Conservation (phyloP, 2,797 vertebrate species). For the Spinibarbus caldwelli region DNA sequence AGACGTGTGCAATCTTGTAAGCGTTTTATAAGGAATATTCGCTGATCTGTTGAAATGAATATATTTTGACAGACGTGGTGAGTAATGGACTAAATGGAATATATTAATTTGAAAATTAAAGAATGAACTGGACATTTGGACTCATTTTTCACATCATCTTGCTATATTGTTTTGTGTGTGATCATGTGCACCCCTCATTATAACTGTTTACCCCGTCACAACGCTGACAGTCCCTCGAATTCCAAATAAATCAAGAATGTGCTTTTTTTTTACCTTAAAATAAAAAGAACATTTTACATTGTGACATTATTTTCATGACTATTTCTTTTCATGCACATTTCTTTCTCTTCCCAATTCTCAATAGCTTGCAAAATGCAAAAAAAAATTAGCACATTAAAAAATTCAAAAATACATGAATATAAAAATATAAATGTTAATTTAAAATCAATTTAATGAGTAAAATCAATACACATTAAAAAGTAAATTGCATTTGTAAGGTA, state of each 20-base stretch:
- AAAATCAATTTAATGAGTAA: no score
- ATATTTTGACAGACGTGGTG: not conserved
- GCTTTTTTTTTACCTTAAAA: not conserved
- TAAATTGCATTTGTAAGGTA: not conserved
- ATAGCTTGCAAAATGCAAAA: not conserved
- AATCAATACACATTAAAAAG: not conserved
- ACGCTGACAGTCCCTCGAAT: not conserved
- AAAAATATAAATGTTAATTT: no score
- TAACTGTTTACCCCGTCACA: conserved; percentile 40
- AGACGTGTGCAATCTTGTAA: conserved; percentile 34
- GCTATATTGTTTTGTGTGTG: conserved; percentile 65
- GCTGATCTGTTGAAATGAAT: not conserved
- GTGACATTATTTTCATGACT: not conserved
- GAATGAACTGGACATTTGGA: conserved; percentile 20
- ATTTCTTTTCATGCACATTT: not conserved
- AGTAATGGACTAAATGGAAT: not conserved
- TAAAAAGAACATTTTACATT: not conserved
- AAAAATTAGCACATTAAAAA: not conserved
- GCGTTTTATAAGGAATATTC: not conserved
- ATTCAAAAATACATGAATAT: not conserved
- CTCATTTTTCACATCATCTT: not conserved
- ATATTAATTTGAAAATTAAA: not conserved
- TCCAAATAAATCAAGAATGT: not conserved
- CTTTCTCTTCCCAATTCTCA: not conserved
- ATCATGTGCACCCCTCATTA: conserved; percentile 55